These are phyloP conservation scores for Periparus ater DNA, from an alignment of 2,797 vertebrate species.

Conservation along the genomic window DNA sequence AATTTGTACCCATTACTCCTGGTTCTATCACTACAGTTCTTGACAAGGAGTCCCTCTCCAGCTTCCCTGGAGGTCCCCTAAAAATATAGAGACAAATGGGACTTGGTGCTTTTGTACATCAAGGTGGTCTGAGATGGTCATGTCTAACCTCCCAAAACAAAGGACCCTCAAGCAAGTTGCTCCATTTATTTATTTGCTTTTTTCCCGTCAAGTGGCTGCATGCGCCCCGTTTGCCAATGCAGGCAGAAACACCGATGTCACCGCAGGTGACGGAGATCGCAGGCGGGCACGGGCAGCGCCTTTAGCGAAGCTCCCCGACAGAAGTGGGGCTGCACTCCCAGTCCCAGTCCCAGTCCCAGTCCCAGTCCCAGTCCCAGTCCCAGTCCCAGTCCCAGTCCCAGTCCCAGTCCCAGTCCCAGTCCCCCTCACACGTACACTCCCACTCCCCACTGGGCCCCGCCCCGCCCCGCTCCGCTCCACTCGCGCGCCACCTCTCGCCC, in stretches of 20 bases:
- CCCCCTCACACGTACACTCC: too few species aligned
- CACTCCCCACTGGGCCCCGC: too few species aligned
- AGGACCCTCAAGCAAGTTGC: not conserved
- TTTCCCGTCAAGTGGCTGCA: too few species aligned
- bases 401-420: too few species aligned
- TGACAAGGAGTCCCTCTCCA: not conserved
- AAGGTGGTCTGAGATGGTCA: rapidly evolving
- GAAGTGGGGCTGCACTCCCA: rapidly evolving
- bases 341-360: not conserved
- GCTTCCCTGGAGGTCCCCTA: not conserved
- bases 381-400: too few species aligned
- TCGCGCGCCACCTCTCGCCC: too few species aligned
- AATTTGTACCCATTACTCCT: not conserved
- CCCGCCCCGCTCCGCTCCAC: not conserved
- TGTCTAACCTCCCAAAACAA: rapidly evolving
- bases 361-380: not conserved
- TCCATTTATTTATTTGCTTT: not conserved
- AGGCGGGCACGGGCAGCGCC: rapidly evolving
- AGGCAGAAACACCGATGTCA: rapidly evolving
- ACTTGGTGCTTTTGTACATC: rapidly evolving
- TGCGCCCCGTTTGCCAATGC: rapidly evolving
- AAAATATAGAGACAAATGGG: not conserved
- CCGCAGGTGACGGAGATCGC: rapidly evolving
- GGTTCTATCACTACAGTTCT: not conserved
- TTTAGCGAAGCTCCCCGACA: rapidly evolving